Evolutionary conservation across 2,797 vertebrate genomes (phyloP).

Genomic region (Discoglossus pictus): DNA sequence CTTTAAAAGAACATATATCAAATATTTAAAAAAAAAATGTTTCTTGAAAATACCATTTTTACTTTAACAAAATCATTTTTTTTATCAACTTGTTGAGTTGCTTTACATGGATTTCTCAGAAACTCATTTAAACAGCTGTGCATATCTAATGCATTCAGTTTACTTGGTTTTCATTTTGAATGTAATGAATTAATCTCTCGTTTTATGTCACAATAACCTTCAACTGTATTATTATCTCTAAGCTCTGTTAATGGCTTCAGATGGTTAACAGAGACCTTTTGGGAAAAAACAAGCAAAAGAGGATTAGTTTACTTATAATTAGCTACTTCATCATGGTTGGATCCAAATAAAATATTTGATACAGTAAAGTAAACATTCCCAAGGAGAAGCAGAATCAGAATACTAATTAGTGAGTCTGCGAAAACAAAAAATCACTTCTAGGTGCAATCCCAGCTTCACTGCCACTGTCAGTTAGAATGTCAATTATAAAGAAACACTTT

Average conservation of each 20-base stretch:
- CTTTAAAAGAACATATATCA: no score
- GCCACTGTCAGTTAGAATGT: neutral
- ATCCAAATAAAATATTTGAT: conserved; percentile 37
- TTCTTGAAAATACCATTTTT: no score
- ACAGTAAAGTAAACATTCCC: conserved; percentile 28
- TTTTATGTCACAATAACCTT: conserved; percentile 41
- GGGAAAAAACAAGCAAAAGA: conserved; percentile 36
- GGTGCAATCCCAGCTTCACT: neutral
- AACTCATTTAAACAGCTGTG: no score
- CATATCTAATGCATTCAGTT: neutral
- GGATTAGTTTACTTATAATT: conserved; percentile 48
- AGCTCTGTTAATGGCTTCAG: conserved; percentile 50
- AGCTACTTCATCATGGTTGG: conserved; percentile 19
- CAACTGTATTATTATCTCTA: conserved; percentile 39
- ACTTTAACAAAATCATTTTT: no score
- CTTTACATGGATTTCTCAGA: no score
- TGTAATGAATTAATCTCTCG: conserved; percentile 1
- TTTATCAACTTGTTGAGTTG: no score
- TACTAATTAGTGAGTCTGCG: conserved; percentile 9
- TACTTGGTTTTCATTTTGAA: conserved; percentile 7
- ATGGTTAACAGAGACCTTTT: conserved; percentile 44
- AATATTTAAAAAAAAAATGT: no score
- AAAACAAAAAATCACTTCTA: conserved; percentile 13
- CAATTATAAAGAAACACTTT: conserved; percentile 2
- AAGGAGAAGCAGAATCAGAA: conserved; percentile 23